Evolutionary conservation across 2,888 invertebrate genomes (phyloP), one percentile per base, ranked within the genome.

Genomic region (Neuroscelio doddi): DNA sequence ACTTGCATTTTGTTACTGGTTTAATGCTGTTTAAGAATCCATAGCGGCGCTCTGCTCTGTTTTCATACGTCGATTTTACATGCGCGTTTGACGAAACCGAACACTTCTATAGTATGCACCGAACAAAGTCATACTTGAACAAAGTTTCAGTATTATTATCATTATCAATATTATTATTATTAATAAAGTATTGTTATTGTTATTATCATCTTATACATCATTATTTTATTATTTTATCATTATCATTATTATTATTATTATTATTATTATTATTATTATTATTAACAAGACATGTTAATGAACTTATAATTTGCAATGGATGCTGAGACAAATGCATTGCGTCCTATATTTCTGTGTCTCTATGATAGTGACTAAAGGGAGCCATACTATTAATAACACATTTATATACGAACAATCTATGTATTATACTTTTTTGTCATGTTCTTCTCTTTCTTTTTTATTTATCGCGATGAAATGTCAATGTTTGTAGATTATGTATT

Each of bases 401-500:
- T 67, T 67, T 58, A 62, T 63, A 66, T 47, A 51, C 58, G 50
- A 66, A 62, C 57, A 57, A 42, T 62, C 66, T 63, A 55, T 66
- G 66, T 66, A 66, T 47, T 47, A 66, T 66, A 66, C 49, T 58
- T 58, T n/a, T 62, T 44, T 57, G 62, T 62, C 55, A 57, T 62
- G 62, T 42, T 55, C 49, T 53, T 44, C 14, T 61, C 41, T 12
- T 41, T 41, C 24, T 21, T 41, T 47, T 56, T 66, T 51, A 61
- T 66, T 66, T 67, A 45, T 67, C 58, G 47, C 51, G 52, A 59
- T 56, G 59, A 67, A 62, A 63, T 67, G 62, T 62, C 34, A 58
- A 67, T 67, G 66, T 67, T 67, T 67, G 66, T 67, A 67, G 66
- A 67, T 67, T 62, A 67, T 67, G 66, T 67, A 63, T 62, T 66